Conservation (phyloP, 2,888 invertebrate species). For the Yponomeuta plumbellus region DNA sequence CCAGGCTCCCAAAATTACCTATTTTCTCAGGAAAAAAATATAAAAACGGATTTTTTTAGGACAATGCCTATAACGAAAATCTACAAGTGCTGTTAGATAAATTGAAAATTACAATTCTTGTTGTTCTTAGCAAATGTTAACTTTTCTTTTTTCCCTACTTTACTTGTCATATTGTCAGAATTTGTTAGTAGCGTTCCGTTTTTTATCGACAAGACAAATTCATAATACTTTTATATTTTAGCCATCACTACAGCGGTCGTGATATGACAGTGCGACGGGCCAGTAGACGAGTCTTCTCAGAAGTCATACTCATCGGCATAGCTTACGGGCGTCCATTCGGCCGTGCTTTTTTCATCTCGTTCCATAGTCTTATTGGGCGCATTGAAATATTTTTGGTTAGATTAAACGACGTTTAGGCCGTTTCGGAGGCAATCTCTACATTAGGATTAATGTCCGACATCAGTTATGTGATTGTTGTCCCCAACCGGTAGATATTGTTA, state of each 20-base stretch:
- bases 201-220: slow-evolving; percentile 5
- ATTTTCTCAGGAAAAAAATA: too few species aligned
- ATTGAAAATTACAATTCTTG: too few species aligned
- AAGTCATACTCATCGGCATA: slow-evolving; percentile 67
- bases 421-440: slow-evolving; percentile 46
- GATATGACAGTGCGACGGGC: slow-evolving; percentile 61
- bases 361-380: slow-evolving; percentile 67
- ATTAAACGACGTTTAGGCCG: slow-evolving; percentile 69
- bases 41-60: too few species aligned
- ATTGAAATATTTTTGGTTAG: slow-evolving; percentile 74
- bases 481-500: slow-evolving; percentile 31
- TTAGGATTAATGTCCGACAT: slow-evolving; percentile 74
- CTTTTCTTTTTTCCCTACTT: too few species aligned
- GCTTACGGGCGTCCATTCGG: slow-evolving; percentile 59
- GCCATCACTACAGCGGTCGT: slow-evolving; percentile 57
- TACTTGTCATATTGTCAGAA: too few species aligned
- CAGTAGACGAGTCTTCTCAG: slow-evolving; percentile 47
- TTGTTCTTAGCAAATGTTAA: too few species aligned
- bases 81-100: too few species aligned
- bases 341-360: slow-evolving; percentile 53
- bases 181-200: too few species aligned
- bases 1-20: too few species aligned
- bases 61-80: too few species aligned
- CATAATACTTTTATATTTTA: slow-evolving; percentile 7
- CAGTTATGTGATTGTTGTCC: slow-evolving; percentile 51